Conservation (phyloP, 2,888 invertebrate genomes). For the Lycia hirtaria region DNA sequence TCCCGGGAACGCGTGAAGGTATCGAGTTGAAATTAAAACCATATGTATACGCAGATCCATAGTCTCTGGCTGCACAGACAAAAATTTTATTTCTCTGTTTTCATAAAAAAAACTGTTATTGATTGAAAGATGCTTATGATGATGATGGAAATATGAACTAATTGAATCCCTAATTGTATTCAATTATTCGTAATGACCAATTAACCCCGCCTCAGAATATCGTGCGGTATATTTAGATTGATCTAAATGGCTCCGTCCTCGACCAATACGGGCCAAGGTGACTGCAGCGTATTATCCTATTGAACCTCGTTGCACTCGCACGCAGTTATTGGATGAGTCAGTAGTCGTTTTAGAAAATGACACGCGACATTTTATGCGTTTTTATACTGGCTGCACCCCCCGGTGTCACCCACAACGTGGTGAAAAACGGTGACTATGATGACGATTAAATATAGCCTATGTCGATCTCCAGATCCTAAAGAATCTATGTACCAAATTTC, state of each 20-base stretch:
- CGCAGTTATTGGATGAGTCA: slow-evolving; percentile 23
- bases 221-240: slow-evolving; percentile 20
- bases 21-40: no score
- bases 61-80: no score
- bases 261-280: slow-evolving; percentile 37
- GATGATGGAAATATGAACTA: not conserved
- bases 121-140: not conserved
- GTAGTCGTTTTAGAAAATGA: slow-evolving; percentile 2
- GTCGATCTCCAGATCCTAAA: no score
- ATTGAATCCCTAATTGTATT: not conserved
- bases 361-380: no score
- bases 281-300: slow-evolving; percentile 42
- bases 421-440: no score
- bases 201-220: slow-evolving; percentile 12
- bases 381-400: no score
- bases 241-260: slow-evolving; percentile 36
- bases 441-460: no score
- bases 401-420: no score
- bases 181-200: slow-evolving; percentile 17
- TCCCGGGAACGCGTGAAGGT: no score
- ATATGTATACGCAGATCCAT: no score
- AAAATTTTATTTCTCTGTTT: no score
- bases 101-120: not conserved
- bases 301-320: slow-evolving; percentile 34
- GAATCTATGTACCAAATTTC: no score